Conservation (phyloP, 2,888 invertebrate species). For the Rhorus exstirpatorius region DNA sequence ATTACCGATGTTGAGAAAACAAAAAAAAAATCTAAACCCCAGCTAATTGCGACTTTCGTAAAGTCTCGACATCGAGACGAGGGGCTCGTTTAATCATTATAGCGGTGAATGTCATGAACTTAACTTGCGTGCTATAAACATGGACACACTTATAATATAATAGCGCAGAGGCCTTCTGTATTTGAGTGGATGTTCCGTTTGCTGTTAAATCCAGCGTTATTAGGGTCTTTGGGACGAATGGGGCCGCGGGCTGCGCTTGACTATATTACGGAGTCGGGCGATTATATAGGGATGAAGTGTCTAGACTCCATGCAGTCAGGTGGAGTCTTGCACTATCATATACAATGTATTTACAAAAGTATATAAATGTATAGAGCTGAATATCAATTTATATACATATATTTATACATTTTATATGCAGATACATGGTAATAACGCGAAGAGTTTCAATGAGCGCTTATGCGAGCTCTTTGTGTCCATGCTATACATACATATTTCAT, state of each 20-base stretch:
- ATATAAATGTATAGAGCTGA: not conserved
- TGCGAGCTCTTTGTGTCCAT: conserved; percentile 38
- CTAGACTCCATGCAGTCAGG: conserved; percentile 26
- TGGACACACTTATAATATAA: too few relatives aligned
- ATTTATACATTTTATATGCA: conserved; percentile 2
- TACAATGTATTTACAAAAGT: not conserved
- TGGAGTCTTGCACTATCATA: not conserved
- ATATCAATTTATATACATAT: not conserved
- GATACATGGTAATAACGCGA: conserved; percentile 54
- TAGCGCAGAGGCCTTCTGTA: too few relatives aligned
- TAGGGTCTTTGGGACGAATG: conserved; percentile 8
- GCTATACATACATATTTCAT: conserved; percentile 23
- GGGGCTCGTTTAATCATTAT: conserved; percentile 24
- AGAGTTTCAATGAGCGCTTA: conserved; percentile 45
- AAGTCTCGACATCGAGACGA: too few relatives aligned
- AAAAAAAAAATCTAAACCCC: too few relatives aligned
- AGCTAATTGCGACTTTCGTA: too few relatives aligned
- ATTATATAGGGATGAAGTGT: conserved; percentile 48
- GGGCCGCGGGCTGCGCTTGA: conserved; percentile 3
- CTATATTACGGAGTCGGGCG: conserved; percentile 11
- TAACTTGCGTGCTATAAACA: conserved; percentile 6
- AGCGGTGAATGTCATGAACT: conserved; percentile 16
- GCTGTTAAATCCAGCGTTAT: conserved; percentile 21
- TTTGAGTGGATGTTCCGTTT: conserved; percentile 35
- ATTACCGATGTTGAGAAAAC: too few relatives aligned